Evolutionary conservation across 2,797 vertebrate genomes (phyloP), one percentile per base, ranked within the genome.

Genomic region (Linurgus olivaceus): DNA sequence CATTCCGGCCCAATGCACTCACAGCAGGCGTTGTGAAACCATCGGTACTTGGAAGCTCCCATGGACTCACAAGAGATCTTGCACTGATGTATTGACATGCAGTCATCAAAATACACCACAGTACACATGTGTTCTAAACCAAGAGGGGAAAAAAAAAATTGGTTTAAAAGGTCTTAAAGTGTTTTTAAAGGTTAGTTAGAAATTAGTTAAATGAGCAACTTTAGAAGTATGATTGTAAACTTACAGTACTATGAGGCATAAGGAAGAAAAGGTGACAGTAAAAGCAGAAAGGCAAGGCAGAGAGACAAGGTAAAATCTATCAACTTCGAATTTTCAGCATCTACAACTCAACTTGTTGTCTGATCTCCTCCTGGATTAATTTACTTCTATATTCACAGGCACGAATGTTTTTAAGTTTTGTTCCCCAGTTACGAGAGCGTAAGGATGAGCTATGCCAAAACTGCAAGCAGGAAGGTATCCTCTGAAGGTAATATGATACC

Each of bases 1-100:
- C 99, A 99, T 92, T 99, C 99, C 0, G 99, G 99, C 10, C 99
- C 99, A 17, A 99, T 98, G 87, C 99, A 99, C 96, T 99, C 99
- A 24, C 99, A 99, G 98, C 99, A 99, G 79, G 99, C 99, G 42
- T 99, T 99, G 98, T 99, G 99, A 94, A 99, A 99, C 99, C 99
- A 99, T 85, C 99, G 98, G 96, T 99, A 99, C 90, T 99, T 99
- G 80, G 99, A 99, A 21, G 99, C 99, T 57, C 99, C 99, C 99
- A 99, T 99, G 73, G 99, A 99, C 97, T 99, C 99, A 3, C 99
- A 99, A 97, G 99, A 99, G 91, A 98, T 98, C 97, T 99, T 99
- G 97, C 99, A 99, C 97, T 99, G 99, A 93, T 99, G 98, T 96
- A 99, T 99, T 63, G 99, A 99, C 98, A 99, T 98, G 95, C 99